phyloP scores from a whole-genome alignment of 2,888 invertebrate genomes.

The Heliconius ismenius region DNA sequence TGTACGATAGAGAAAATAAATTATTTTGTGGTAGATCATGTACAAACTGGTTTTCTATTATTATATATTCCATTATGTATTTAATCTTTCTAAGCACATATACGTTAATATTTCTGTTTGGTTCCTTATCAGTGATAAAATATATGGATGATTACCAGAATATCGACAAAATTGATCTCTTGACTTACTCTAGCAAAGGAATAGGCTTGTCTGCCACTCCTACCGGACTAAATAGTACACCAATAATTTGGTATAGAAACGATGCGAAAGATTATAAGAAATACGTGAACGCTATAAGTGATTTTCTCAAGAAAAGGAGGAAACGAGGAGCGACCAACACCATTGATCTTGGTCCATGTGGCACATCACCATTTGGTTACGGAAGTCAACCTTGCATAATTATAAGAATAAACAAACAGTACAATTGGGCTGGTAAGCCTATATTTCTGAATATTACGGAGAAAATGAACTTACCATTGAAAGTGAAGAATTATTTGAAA shows the following conservation, averaged over 20 bases:
- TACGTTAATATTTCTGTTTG: constrained; percentile 59
- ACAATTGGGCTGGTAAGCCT: constrained; percentile 65
- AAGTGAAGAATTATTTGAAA: constrained; percentile 60
- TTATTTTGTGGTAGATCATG: constrained; percentile 59
- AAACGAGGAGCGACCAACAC: constrained; percentile 48
- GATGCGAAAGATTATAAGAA: constrained; percentile 56
- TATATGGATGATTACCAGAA: constrained; percentile 46
- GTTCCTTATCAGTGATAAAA: constrained; percentile 56
- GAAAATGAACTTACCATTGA: constrained; percentile 51
- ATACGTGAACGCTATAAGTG: constrained; percentile 62
- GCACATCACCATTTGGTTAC: constrained; percentile 65
- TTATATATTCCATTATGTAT: constrained; percentile 62
- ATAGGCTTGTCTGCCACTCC: constrained; percentile 69
- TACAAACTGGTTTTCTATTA: constrained; percentile 61
- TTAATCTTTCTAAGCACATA: constrained; percentile 62
- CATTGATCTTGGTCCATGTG: constrained; percentile 64
- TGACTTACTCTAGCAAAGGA: constrained; percentile 56
- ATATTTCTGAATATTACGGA: constrained; percentile 52
- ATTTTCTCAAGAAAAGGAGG: constrained; percentile 53
- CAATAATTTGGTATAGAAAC: constrained; percentile 66
- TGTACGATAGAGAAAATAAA: constrained; percentile 57
- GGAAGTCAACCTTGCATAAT: constrained; percentile 66
- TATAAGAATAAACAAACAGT: constrained; percentile 66
- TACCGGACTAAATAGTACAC: constrained; percentile 53
- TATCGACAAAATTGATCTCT: constrained; percentile 48